Conservation (phyloP, 2,113 vertebrate genomes). For the Caracal caracal region DNA sequence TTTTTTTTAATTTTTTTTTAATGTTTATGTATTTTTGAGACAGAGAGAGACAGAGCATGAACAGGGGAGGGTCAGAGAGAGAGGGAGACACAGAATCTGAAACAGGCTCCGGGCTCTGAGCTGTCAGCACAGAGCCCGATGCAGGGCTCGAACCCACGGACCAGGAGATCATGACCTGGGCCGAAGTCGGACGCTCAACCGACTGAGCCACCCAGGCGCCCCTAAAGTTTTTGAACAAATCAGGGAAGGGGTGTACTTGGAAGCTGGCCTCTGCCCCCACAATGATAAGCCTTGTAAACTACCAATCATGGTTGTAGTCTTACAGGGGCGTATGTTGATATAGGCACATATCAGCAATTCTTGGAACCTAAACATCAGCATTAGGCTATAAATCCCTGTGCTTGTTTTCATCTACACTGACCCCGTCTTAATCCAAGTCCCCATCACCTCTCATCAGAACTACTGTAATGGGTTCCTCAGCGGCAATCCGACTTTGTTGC, state of each 20-base stretch:
- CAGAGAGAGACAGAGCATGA: too few species aligned
- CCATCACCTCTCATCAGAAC: background rate
- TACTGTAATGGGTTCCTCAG: background rate
- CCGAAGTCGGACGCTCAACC: too few species aligned
- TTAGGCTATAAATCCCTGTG: background rate
- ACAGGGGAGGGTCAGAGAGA: too few species aligned
- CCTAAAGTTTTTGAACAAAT: background rate
- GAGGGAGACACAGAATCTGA: too few species aligned
- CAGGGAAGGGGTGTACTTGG: background rate
- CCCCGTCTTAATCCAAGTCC: background rate
- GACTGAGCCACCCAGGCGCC: too few species aligned
- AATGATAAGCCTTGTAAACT: background rate
- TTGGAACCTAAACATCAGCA: background rate
- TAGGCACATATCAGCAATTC: background rate
- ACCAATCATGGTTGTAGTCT: background rate
- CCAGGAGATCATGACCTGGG: too few species aligned
- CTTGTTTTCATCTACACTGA: background rate
- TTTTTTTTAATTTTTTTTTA: too few species aligned
- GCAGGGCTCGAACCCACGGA: too few species aligned
- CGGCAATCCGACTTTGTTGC: background rate
- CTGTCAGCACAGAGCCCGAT: too few species aligned
- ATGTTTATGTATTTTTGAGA: too few species aligned
- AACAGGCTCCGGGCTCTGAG: too few species aligned
- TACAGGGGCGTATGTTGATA: background rate
- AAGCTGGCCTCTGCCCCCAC: background rate